phyloP scores from a whole-genome alignment of 2,888 invertebrate species.

The Yponomeuta malinellus region DNA sequence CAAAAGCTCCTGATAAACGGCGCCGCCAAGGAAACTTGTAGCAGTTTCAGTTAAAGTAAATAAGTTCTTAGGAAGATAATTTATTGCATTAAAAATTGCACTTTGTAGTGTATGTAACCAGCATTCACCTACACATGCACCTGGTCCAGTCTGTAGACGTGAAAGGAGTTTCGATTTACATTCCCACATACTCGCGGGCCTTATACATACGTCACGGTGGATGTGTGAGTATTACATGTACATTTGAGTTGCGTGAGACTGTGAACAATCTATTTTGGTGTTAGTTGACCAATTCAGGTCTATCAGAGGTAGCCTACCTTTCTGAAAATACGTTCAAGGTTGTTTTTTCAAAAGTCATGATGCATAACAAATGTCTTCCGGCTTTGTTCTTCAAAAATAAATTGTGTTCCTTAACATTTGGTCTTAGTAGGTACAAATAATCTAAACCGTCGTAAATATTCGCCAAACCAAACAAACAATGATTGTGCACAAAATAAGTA shows the following conservation, averaged over 20 bases:
- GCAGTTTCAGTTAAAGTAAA: background rate
- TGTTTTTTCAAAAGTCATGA: constrained; percentile 10
- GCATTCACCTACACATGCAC: constrained; percentile 20
- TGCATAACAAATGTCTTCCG: background rate
- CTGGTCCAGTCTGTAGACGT: constrained; percentile 25
- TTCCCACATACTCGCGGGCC: constrained; percentile 33
- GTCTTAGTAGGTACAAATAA: too few species aligned
- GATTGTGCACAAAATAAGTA: background rate
- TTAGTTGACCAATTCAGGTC: constrained; percentile 43
- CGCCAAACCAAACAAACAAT: background rate
- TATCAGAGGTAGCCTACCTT: constrained; percentile 42
- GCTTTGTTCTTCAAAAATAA: too few species aligned
- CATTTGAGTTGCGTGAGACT: constrained; percentile 40
- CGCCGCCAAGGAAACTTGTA: background rate
- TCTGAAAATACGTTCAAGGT: constrained; percentile 33
- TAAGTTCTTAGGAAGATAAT: background rate
- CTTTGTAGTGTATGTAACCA: background rate
- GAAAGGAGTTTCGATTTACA: constrained; percentile 40
- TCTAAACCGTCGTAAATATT: too few species aligned
- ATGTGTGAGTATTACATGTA: constrained; percentile 34
- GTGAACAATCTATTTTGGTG: constrained; percentile 37
- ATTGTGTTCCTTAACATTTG: too few species aligned
- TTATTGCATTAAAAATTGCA: background rate
- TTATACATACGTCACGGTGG: constrained; percentile 25
- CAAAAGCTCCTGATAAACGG: too few species aligned